Evolutionary conservation across 53 echinoderm and acorn worm genomes (phyloP), one percentile per base, ranked within the genome.

Genomic region (Zoroaster sp.): DNA sequence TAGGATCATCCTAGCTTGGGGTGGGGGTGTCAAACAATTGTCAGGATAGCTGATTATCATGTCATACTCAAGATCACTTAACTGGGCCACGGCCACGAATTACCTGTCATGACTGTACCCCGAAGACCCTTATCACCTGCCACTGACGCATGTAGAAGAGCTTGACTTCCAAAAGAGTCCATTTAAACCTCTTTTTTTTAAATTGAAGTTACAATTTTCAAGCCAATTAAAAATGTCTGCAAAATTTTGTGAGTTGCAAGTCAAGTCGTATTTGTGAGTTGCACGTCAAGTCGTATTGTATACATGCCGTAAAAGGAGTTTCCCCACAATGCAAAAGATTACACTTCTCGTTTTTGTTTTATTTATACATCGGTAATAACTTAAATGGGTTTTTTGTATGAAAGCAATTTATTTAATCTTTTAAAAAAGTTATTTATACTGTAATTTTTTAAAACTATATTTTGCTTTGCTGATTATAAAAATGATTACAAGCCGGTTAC

Each of bases 161-260:
- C 85, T 85, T 85, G 85, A 38, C 71, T 85, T 35, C 85, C 85
- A 30, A 85, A 85, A 47, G 85, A 69, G 47, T 85, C 85, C 85
- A 85, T 85, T 1, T 15, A 18, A 1, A 71, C 8, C 15, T 8
- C 68, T 18, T 68, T 4, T 69, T 32, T 69, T 32, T 69, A 2
- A 6, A 11, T 10, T 32, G 69, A 33, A 36, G 35, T 38, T 1
- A n/a, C n/a, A n/a, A n/a, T n/a, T n/a, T n/a, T n/a, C n/a, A n/a
- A n/a, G n/a, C n/a, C n/a, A n/a, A n/a, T n/a, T n/a, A n/a, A n/a
- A n/a, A n/a, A n/a, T n/a, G n/a, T n/a, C n/a, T n/a, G n/a, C 66
- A 65, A 65, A 13, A 65, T 21, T 65, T 13, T 21, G 66, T 18
- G 5, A n/a, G 18, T 65, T 14, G n/a, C n/a, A 21, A 65, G 10